Conservation (phyloP, 2,113 vertebrate species). For the Canis aureus region DNA sequence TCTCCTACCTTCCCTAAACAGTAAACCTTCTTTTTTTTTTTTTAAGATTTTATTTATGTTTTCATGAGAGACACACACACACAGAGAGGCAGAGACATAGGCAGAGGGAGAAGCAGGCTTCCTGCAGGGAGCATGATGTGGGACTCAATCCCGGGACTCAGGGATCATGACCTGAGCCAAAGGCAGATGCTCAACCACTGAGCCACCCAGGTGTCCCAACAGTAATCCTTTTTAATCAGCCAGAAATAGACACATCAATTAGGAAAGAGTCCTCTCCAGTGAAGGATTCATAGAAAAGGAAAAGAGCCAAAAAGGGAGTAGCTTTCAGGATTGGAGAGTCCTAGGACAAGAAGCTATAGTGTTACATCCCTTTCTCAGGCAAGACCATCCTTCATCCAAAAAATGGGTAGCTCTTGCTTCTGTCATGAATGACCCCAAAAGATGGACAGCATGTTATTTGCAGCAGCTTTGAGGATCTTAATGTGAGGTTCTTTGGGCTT, state of each 20-base stretch:
- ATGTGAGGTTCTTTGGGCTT: neutral
- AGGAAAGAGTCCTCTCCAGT: neutral
- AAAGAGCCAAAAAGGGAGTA: neutral
- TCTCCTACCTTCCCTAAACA: neutral
- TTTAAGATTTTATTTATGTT: too few species aligned
- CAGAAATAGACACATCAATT: neutral
- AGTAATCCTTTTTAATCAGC: neutral
- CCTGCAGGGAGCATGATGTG: too few species aligned
- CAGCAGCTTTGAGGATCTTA: neutral
- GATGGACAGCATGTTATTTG: neutral
- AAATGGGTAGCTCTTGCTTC: neutral
- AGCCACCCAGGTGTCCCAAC: too few species aligned
- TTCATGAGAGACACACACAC: too few species aligned
- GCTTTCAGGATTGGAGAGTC: neutral
- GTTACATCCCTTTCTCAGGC: neutral
- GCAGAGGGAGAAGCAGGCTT: too few species aligned
- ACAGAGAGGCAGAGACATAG: too few species aligned
- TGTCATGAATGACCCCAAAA: neutral
- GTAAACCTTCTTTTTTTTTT: neutral
- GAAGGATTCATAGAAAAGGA: constrained; percentile 1
- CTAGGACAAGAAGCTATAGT: neutral
- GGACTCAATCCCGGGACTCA: too few species aligned
- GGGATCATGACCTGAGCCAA: too few species aligned
- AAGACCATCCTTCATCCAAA: neutral
- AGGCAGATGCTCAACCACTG: too few species aligned